These are phyloP conservation scores for Balaenoptera acutorostrata DNA, from an alignment of 2,113 vertebrate species.

Conservation along the genomic window DNA sequence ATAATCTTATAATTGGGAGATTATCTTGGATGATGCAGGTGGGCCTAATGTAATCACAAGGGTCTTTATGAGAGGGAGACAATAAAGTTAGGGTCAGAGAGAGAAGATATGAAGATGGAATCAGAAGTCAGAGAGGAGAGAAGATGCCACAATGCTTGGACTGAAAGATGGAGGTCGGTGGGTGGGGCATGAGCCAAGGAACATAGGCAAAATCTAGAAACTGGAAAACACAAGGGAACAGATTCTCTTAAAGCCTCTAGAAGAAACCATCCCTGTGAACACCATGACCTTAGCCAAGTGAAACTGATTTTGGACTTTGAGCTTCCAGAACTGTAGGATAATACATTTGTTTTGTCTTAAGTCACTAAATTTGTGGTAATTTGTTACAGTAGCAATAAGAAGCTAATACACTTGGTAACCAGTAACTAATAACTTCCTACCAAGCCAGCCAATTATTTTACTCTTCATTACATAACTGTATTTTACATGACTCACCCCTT, in stretches of 20 bases:
- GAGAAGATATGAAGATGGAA: background rate
- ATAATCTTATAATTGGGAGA: background rate
- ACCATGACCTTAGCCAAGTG: accelerated
- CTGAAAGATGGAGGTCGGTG: background rate
- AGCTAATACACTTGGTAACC: background rate
- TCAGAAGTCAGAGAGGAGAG: background rate
- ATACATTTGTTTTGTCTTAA: background rate
- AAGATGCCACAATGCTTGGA: accelerated
- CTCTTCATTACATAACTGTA: background rate
- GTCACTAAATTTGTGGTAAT: background rate
- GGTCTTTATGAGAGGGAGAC: background rate
- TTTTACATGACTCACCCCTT: background rate
- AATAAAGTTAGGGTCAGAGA: background rate
- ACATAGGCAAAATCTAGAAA: background rate
- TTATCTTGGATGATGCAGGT: background rate
- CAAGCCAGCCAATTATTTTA: background rate
- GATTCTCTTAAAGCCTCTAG: accelerated
- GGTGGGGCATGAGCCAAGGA: background rate
- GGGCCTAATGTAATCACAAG: background rate
- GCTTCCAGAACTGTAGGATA: background rate
- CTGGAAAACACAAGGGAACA: accelerated
- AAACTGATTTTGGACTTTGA: background rate
- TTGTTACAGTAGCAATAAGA: background rate
- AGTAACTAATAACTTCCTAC: background rate
- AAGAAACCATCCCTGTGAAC: background rate